phyloP scores from a whole-genome alignment of 2,797 vertebrate genomes.

The Propithecus deckenii region DNA sequence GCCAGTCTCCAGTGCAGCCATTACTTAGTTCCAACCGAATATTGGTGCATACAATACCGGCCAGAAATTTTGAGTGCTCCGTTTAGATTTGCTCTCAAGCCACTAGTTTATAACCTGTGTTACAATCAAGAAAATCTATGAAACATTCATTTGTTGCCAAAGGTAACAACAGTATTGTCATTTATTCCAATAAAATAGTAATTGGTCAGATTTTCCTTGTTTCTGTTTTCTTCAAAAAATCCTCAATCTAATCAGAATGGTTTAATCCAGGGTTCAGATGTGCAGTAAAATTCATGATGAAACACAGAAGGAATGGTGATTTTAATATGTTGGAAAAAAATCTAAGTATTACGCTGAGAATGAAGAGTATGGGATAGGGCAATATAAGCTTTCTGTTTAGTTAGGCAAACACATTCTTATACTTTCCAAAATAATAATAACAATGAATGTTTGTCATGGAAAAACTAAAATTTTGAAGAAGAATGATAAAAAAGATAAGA shows the following conservation, averaged over 20 bases:
- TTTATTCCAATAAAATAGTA: background rate
- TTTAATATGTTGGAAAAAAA: background rate
- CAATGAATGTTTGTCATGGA: background rate
- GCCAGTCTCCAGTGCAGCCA: background rate
- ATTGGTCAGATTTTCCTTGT: background rate
- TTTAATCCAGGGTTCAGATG: background rate
- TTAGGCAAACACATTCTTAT: background rate
- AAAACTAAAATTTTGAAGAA: slow-evolving; percentile 7
- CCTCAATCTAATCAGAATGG: background rate
- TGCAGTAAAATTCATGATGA: background rate
- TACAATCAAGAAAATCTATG: background rate
- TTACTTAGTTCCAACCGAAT: background rate
- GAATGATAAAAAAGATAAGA: background rate
- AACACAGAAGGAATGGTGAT: background rate
- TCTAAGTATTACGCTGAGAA: background rate
- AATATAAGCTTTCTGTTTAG: background rate
- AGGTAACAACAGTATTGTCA: background rate
- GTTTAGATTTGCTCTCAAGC: background rate
- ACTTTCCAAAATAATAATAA: background rate
- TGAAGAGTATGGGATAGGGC: background rate
- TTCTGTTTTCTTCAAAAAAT: slow-evolving; percentile 1
- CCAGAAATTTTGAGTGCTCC: background rate
- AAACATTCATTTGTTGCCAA: background rate
- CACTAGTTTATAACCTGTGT: background rate
- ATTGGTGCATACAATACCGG: no score